Conservation (phyloP, 2,113 vertebrate species). For the Anseranas semipalmata region DNA sequence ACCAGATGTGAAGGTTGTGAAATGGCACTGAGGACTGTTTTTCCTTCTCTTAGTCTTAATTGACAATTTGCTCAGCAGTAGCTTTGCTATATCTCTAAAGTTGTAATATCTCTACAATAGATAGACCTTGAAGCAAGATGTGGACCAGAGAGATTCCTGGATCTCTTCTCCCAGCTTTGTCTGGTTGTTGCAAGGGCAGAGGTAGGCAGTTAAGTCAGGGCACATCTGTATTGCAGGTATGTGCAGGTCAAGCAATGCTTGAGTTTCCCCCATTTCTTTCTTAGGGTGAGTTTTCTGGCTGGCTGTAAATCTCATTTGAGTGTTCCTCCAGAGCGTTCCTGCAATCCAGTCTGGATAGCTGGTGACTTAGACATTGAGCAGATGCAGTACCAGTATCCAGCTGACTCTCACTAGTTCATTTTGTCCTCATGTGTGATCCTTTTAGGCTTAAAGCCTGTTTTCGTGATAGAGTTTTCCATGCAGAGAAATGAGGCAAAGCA, state of each 20-base stretch:
- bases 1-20: background rate
- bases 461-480: background rate
- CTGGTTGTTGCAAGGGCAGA: background rate
- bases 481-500: background rate
- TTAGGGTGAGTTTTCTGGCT: background rate
- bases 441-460: background rate
- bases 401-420: background rate
- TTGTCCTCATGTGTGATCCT: background rate
- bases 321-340: background rate
- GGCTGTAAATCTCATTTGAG: background rate
- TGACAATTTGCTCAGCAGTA: background rate
- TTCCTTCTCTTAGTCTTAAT: background rate
- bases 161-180: background rate
- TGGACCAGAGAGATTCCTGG: background rate
- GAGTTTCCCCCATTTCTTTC: background rate
- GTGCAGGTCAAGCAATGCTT: background rate
- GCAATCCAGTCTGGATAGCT: background rate
- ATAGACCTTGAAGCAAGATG: constrained; percentile 35
- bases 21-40: background rate
- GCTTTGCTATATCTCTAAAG: background rate
- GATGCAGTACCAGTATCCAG: background rate
- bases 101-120: background rate
- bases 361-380: background rate
- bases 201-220: background rate
- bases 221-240: background rate